phyloP scores from a whole-genome alignment of 2,797 vertebrate species.

The Falco biarmicus region DNA sequence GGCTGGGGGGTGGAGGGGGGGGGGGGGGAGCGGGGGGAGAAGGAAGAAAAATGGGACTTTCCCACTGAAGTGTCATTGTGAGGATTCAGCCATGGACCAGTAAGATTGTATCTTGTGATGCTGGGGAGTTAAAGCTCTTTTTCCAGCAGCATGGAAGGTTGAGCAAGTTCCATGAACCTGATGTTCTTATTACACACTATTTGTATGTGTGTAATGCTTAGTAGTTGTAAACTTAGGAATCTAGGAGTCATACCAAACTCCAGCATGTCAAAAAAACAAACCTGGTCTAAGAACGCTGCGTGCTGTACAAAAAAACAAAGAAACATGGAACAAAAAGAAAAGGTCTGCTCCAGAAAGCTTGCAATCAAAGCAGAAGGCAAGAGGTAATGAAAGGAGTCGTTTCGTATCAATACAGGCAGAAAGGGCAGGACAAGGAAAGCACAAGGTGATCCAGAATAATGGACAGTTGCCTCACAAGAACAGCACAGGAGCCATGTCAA shows the following conservation, averaged over 20 bases:
- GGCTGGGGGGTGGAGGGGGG: background rate
- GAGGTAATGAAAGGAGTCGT: background rate
- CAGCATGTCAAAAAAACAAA: background rate
- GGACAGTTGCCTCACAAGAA: background rate
- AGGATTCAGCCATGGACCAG: background rate
- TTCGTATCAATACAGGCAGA: background rate
- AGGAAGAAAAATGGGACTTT: background rate
- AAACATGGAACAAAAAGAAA: background rate
- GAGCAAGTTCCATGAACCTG: background rate
- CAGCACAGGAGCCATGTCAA: background rate
- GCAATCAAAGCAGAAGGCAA: background rate
- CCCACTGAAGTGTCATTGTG: background rate
- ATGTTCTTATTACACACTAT: background rate
- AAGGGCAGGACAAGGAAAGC: background rate
- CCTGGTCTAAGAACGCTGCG: accelerated
- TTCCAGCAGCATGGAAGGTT: background rate
- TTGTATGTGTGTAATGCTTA: background rate
- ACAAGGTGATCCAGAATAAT: background rate
- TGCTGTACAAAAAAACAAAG: background rate
- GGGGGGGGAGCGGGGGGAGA: background rate
- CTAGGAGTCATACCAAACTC: background rate
- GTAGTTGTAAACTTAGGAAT: background rate
- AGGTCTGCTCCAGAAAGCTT: background rate
- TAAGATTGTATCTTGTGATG: background rate
- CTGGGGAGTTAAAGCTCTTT: background rate